Percentiles rank a stretch among this genome's conserved stretches.
These are phyloP conservation scores for Glyptemys insculpta DNA, from an alignment of 2,797 vertebrate genomes.

Conservation along the genomic window DNA sequence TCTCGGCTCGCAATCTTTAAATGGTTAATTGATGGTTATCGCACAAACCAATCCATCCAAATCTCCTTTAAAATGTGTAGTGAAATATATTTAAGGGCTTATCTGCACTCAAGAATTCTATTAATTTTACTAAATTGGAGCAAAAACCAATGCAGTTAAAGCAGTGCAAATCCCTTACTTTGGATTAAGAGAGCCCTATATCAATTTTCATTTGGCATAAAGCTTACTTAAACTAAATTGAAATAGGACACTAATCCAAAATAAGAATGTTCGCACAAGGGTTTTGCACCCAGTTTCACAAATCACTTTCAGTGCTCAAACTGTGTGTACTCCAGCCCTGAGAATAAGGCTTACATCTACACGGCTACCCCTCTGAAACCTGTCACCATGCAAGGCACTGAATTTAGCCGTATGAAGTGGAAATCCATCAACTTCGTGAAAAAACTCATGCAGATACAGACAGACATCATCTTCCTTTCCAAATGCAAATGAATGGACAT, in stretches of 20 bases:
- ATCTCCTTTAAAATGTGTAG: neutral
- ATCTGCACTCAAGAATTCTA: neutral
- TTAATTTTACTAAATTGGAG: neutral
- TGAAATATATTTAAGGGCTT: neutral
- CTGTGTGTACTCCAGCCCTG: neutral
- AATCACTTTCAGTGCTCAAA: neutral
- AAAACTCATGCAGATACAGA: too few species aligned
- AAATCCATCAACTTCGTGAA: too few species aligned
- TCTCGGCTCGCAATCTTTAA: neutral
- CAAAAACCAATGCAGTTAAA: neutral
- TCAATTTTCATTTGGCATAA: neutral
- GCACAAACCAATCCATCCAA: neutral
- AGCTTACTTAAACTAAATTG: neutral
- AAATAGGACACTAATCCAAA: neutral
- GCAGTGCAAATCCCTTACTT: rapidly evolving
- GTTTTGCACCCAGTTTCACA: neutral
- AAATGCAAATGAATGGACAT: too few species aligned
- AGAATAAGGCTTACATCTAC: neutral
- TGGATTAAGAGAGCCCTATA: neutral
- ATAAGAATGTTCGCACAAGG: neutral
- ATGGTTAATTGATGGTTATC: neutral
- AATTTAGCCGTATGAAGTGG: too few species aligned
- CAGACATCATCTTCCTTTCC: too few species aligned
- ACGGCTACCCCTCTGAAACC: too few species aligned
- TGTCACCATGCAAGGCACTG: too few species aligned